These are phyloP conservation scores for Eptatretus atami DNA, from an alignment of 2,797 vertebrate genomes.

Conservation along the genomic window DNA sequence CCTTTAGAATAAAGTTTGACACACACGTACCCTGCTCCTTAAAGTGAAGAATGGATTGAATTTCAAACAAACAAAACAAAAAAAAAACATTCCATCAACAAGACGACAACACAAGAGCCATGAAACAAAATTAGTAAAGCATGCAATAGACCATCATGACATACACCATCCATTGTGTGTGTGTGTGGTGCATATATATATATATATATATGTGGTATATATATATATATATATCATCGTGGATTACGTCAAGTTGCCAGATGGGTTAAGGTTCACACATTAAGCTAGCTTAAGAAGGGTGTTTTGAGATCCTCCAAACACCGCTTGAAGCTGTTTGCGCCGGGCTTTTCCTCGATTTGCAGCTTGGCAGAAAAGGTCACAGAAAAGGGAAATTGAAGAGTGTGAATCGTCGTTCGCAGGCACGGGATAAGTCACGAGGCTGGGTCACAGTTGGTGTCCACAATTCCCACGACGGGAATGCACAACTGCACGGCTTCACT, in stretches of 20 bases:
- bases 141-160: too few relatives aligned
- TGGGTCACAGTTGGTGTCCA: constrained; percentile 81
- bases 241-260: constrained; percentile 1
- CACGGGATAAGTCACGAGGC: constrained; percentile 42
- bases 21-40: too few relatives aligned
- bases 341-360: constrained; percentile 53
- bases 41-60: too few relatives aligned
- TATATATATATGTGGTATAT: too few relatives aligned
- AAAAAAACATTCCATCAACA: too few relatives aligned
- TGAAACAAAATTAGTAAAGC: too few relatives aligned
- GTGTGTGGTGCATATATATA: too few relatives aligned
- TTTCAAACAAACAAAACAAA: too few relatives aligned
- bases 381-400: constrained; percentile 32
- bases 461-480: constrained; percentile 54
- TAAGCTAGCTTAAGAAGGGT: too few relatives aligned
- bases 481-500: constrained; percentile 66
- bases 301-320: constrained; percentile 6
- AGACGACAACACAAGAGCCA: too few relatives aligned
- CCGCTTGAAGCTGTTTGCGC: constrained; percentile 28
- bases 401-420: constrained; percentile 69
- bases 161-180: too few relatives aligned
- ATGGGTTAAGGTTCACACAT: constrained; percentile 10
- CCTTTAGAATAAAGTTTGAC: too few relatives aligned
- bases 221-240: not conserved
- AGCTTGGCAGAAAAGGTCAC: constrained; percentile 35